phyloP scores from a whole-genome alignment of 2,888 invertebrate species.

The Aplocera efformata region DNA sequence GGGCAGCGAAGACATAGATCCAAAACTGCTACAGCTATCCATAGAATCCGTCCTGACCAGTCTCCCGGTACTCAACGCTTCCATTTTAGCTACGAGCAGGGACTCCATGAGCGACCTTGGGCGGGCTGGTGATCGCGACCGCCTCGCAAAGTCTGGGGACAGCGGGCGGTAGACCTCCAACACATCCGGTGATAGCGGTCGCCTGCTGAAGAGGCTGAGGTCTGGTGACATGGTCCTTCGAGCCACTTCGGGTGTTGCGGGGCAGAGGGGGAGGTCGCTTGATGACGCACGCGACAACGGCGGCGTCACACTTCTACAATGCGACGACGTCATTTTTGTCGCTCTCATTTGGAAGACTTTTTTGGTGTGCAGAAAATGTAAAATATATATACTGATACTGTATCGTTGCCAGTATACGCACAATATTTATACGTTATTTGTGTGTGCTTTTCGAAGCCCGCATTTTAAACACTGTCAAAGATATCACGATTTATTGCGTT shows the following conservation, averaged over 20 bases:
- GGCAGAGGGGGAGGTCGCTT: slow-evolving; percentile 48
- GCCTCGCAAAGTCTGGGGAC: slow-evolving; percentile 68
- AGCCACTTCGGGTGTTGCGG: slow-evolving; percentile 58
- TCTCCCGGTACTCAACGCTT: slow-evolving; percentile 81
- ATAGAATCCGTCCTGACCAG: slow-evolving; percentile 88
- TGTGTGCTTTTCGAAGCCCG: slow-evolving; percentile 9
- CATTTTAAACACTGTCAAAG: slow-evolving; percentile 12
- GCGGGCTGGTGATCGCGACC: slow-evolving; percentile 77
- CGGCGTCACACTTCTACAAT: slow-evolving; percentile 74
- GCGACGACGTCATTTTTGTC: slow-evolving; percentile 76
- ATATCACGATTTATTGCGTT: slow-evolving; percentile 14
- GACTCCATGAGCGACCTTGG: slow-evolving; percentile 91
- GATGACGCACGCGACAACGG: slow-evolving; percentile 73
- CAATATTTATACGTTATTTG: neutral
- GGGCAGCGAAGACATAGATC: slow-evolving; percentile 84
- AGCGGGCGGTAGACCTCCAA: slow-evolving; percentile 55
- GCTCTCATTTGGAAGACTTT: slow-evolving; percentile 60
- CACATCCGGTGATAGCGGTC: slow-evolving; percentile 67
- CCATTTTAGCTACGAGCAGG: slow-evolving; percentile 90
- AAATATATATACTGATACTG: neutral
- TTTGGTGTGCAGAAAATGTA: slow-evolving; percentile 16
- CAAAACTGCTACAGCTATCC: slow-evolving; percentile 87
- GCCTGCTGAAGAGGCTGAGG: slow-evolving; percentile 52
- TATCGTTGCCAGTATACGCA: neutral
- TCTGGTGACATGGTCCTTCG: slow-evolving; percentile 68